Evolutionary conservation across 2,888 invertebrate genomes (phyloP).

Genomic region (Dryomyza anilis): DNA sequence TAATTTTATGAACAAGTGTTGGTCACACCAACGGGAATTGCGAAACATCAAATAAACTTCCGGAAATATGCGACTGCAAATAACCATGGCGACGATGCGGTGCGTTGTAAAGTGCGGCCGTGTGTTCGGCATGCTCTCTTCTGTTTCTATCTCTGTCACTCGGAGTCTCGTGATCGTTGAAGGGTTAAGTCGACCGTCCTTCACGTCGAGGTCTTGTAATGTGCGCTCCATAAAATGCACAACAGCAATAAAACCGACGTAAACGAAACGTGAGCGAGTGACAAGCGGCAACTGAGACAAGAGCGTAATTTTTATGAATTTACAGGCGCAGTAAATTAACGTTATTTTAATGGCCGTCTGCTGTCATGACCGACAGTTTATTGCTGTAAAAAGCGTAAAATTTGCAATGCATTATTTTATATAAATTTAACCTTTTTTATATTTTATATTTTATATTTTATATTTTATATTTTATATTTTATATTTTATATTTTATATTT

Average conservation of each 20-base stretch:
- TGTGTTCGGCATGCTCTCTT: neutral
- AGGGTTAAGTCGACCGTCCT: neutral
- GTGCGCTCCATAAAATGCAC: neutral
- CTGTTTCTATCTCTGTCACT: neutral
- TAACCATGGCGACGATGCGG: neutral
- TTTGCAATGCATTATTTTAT: too few relatives aligned
- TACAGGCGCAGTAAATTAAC: too few relatives aligned
- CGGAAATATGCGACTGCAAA: neutral
- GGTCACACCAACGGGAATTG: constrained; percentile 16
- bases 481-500: too few relatives aligned
- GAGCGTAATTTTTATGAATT: neutral
- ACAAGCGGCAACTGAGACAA: neutral
- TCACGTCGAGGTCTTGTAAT: neutral
- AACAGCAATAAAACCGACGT: neutral
- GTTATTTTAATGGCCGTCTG: too few relatives aligned
- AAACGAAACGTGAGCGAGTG: neutral
- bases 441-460: too few relatives aligned
- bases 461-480: too few relatives aligned
- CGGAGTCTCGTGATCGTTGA: too few relatives aligned
- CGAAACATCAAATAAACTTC: constrained; percentile 4
- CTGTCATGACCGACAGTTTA: too few relatives aligned
- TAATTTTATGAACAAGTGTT: constrained; percentile 23
- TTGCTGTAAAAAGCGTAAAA: too few relatives aligned
- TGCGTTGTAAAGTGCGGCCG: neutral
- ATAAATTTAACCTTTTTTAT: too few relatives aligned